Evolutionary conservation across 2,113 vertebrate genomes (phyloP), one percentile per base, ranked within the genome.

Genomic region (Brienomyrus longianalis): DNA sequence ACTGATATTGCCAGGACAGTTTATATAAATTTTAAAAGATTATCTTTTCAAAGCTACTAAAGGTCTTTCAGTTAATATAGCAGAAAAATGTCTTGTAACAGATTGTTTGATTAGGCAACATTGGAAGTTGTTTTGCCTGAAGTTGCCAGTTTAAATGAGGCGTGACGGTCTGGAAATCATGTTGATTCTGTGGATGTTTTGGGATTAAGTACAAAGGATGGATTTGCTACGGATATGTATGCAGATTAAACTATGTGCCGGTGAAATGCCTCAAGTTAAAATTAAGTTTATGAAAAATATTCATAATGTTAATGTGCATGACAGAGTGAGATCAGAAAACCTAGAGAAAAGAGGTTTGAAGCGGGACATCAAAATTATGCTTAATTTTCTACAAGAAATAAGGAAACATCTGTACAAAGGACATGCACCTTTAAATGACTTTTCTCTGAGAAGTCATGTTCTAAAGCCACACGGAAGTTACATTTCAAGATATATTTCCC

Each of bases 41-140:
- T 80, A 19, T 80, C 74, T 31, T 70, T 70, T 70, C 27, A 13
- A 27, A 70, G 31, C 62, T 70, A 70, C n/a, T 80, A 43, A 15
- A 43, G 35, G 74, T 43, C 15, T 80, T 43, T 80, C 35, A 43
- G 35, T 80, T 80, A 43, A 43, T 80, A 80, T 80, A 80, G 15
- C 74, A 80, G 74, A 39, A 15, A 66, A 80, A 80, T 13, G 62
- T 70, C 10, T 66, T 70, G 62, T 13, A 80, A 80, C 13, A 80
- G 35, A 77, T 86, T 86, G 83, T 86, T 86, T 87, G 85, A 89
- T 83, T 43, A 80, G 51, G 48, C 31, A 83, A 59, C 19, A 83
- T 47, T 43, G 35, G 50, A 83, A 83, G 88, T 4, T 77, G 27
- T 52, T 83, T 89, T 50, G 21, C 51, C 3, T 39, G 83, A 56